These are phyloP conservation scores for Ptyas mucosa DNA, from an alignment of 2,113 vertebrate genomes.

Conservation along the genomic window DNA sequence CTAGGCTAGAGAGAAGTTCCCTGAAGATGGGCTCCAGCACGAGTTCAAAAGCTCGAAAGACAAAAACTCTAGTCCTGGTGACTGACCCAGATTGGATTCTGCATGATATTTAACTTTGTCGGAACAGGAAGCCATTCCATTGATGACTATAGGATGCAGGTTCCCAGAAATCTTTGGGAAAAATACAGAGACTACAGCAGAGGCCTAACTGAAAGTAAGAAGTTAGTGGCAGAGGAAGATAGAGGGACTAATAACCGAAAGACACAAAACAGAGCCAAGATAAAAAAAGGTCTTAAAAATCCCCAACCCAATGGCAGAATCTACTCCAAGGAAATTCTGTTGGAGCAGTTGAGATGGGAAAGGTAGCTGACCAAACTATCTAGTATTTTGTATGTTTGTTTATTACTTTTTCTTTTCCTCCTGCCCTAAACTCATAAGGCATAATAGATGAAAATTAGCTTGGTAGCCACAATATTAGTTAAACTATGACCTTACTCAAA, in stretches of 20 bases:
- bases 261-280: background rate
- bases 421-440: background rate
- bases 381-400: background rate
- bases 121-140: background rate
- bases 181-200: background rate
- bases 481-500: background rate
- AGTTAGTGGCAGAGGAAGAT: background rate
- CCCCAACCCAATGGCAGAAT: background rate
- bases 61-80: background rate
- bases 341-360: background rate
- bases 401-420: background rate
- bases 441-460: background rate
- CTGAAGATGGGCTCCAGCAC: background rate
- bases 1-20: background rate
- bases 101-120: background rate
- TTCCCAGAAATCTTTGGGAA: background rate
- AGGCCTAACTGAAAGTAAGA: background rate
- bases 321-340: background rate
- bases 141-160: background rate
- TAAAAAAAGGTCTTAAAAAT: background rate
- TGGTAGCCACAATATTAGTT: background rate
- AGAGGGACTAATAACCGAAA: background rate
- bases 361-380: background rate
- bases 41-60: background rate
- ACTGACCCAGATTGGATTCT: background rate